Evolutionary conservation across 35 echinoderm and acorn worm genomes (phyloP).

Genomic region (Acanthaster planci): DNA sequence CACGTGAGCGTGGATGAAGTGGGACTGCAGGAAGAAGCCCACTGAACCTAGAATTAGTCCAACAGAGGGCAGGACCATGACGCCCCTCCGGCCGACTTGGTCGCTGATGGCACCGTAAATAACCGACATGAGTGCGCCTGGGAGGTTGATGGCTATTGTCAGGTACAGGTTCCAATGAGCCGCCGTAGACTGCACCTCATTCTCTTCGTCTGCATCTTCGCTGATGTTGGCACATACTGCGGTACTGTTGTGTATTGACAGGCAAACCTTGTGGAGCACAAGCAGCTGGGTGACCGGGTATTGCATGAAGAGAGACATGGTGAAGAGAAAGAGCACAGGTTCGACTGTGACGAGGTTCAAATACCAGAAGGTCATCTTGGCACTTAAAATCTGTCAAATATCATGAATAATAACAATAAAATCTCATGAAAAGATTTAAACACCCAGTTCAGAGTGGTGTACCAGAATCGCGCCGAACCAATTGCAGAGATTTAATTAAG

Average conservation of each 20-base stretch:
- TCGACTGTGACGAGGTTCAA: neutral
- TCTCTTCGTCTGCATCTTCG: neutral
- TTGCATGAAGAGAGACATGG: neutral
- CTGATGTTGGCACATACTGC: neutral
- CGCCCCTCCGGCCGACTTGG: neutral
- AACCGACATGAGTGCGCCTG: neutral
- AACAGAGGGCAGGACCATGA: neutral
- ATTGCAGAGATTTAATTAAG: no score
- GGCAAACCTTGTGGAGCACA: neutral
- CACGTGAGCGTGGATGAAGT: neutral
- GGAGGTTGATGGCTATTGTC: neutral
- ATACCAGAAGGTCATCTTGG: conserved; percentile 1
- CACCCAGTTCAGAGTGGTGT: no score
- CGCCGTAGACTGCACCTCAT: neutral
- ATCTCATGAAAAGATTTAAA: no score
- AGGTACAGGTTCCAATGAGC: neutral
- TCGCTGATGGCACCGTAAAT: neutral
- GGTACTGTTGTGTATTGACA: neutral
- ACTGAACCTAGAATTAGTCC: neutral
- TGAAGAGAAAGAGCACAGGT: neutral
- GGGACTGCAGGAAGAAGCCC: neutral
- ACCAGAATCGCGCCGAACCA: no score
- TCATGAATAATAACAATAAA: no score
- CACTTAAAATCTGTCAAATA: neutral
- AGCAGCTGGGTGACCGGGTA: neutral